Base-by-base conservation (phyloP, 2,113 vertebrate genomes). In the Pelodiscus sinensis region DNA sequence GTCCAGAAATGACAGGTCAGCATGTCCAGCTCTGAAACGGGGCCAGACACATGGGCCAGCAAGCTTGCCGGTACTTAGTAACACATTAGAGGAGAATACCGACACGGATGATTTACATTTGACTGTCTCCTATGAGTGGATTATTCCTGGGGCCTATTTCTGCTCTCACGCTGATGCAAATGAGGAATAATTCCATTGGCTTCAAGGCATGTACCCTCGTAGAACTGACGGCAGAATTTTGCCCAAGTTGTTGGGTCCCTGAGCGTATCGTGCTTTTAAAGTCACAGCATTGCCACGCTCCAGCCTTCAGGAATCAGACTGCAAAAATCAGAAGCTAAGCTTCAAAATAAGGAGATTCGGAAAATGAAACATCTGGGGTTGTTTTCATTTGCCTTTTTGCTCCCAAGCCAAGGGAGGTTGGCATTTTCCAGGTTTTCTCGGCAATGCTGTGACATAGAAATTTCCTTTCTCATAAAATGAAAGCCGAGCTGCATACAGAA, bases 1-100 rank as follows among this genome's bases (percentile, higher is more conserved):
- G 95, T 96, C 94, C 86, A 95, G 91, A 93, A 96, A 95, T 29
- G 93, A 91, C 89, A 92, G 22, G 78, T 92, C 78, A 89, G 65
- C 58, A 25, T 54, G 68, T 85, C 94, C 89, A 77, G 90, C 84
- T 93, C 93, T 95, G 93, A 93, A 71, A 94, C 35, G 71, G 65
- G 85, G 96, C 95, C 95, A 96, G 79, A 81, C 52, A n/a, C 16
- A 50, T 24, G 9, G 85, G 93, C 96, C 96, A 95, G 82, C 18
- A 7, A 58, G 79, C 87, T 82, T 82, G 54, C 84, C 82, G 25
- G 21, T 77, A 50, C 38, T 91, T 81, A 79, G 38, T 86, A 86
- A 77, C 51, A 71, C 79, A 90, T 84, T 87, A 82, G 82, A 92
- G 87, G 90, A 65, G 73, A 94, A 94, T 92, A 79, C 92, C 31